Conservation (phyloP, 37 sponge, comb jelly and placozoan genomes). For the Halisarca cf. caerulea region DNA sequence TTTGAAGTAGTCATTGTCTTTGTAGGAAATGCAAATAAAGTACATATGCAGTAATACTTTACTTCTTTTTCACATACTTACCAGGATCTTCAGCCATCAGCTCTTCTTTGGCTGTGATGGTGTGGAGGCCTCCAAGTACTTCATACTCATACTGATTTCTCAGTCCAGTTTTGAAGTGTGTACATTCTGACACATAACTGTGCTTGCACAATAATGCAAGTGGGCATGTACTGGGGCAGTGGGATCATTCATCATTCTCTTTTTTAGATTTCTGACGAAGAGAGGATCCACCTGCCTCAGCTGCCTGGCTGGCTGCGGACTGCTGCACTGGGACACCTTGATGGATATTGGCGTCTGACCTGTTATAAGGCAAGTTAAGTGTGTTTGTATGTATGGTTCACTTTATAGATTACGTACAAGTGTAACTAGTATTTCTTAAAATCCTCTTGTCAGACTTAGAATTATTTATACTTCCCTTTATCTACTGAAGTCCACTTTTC, state of each 20-base stretch:
- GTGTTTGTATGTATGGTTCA: too few species aligned
- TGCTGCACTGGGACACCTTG: background rate
- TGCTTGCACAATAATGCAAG: background rate
- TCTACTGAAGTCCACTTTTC: too few species aligned
- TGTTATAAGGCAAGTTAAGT: too few species aligned
- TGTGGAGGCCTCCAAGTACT: conserved; percentile 57
- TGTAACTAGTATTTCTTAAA: too few species aligned
- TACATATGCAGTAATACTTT: too few species aligned
- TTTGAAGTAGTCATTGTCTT: background rate
- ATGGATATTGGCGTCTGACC: too few species aligned
- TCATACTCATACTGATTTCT: conserved; percentile 51
- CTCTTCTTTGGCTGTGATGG: background rate
- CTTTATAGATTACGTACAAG: too few species aligned
- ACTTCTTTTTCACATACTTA: background rate
- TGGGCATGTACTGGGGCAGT: background rate
- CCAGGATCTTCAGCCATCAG: conserved; percentile 21
- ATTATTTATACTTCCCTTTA: too few species aligned
- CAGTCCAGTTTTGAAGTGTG: conserved; percentile 6
- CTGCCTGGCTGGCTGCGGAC: conserved; percentile 9
- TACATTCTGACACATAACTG: background rate
- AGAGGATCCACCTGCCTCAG: conserved; percentile 20
- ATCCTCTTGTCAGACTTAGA: too few species aligned
- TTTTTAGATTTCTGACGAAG: background rate
- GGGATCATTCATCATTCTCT: background rate
- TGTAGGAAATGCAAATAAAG: background rate